Percentiles rank a stretch among this genome's conserved stretches.
Evolutionary conservation across 2,113 vertebrate genomes (phyloP).

Genomic region (Jacana jacana): DNA sequence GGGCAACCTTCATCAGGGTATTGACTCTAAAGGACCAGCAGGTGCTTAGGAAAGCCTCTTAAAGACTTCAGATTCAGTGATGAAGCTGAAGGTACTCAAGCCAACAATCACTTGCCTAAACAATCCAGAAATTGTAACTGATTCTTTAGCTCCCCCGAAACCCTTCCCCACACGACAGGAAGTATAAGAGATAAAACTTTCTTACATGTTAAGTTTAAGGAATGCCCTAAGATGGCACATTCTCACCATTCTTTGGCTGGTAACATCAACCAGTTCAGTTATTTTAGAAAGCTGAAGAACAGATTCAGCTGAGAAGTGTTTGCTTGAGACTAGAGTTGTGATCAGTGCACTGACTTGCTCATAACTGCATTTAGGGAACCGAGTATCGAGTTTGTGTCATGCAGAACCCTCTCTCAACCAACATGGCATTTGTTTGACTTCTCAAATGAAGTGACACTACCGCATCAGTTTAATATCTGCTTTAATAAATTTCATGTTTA

Average conservation of each 20-base stretch:
- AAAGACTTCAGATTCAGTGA: not conserved
- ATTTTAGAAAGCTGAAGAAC: not conserved
- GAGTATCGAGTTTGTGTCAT: not conserved
- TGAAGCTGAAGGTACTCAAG: not conserved
- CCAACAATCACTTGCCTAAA: not conserved
- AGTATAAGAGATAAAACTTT: not conserved
- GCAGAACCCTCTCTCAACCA: not conserved
- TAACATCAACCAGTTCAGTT: not conserved
- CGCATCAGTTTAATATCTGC: not conserved
- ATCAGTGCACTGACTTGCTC: not conserved
- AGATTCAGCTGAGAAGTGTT: not conserved
- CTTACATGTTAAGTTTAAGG: not conserved
- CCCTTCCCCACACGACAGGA: not conserved
- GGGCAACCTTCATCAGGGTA: accelerated
- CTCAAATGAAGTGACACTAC: not conserved
- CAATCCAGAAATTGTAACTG: not conserved
- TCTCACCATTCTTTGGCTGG: not conserved
- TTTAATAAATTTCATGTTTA: not conserved
- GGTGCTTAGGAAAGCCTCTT: not conserved
- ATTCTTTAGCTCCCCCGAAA: not conserved
- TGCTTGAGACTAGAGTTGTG: not conserved
- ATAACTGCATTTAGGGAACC: not conserved
- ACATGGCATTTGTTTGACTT: not conserved
- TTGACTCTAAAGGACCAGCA: not conserved
- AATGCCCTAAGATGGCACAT: not conserved